Percentiles rank a stretch among this genome's conserved stretches.
phyloP scores from a whole-genome alignment of 2,888 invertebrate genomes.

The Chalcosyrphus nemorum region DNA sequence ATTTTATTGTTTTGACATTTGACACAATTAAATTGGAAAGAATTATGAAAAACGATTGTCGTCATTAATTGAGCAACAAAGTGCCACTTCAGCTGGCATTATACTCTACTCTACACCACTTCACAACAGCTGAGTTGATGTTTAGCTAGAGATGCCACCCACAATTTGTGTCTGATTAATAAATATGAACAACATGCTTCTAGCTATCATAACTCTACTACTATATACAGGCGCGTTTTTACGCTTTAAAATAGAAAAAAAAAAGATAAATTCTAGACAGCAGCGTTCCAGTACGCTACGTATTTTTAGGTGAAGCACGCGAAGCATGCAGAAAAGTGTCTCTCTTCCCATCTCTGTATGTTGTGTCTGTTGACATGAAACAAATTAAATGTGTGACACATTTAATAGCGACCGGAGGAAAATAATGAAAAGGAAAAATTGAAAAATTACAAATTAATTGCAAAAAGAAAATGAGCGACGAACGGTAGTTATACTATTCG shows the following conservation, averaged over 20 bases:
- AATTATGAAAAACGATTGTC: constrained; percentile 73
- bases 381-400: constrained; percentile 47
- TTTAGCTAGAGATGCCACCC: constrained; percentile 41
- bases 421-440: constrained; percentile 39
- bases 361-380: constrained; percentile 30
- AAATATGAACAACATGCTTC: constrained; percentile 37
- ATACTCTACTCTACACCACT: not conserved
- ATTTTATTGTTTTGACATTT: constrained; percentile 71
- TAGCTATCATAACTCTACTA: not conserved
- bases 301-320: constrained; percentile 34
- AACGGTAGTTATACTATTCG: not conserved
- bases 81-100: constrained; percentile 37
- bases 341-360: too few relatives aligned
- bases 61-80: constrained; percentile 65
- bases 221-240: constrained; percentile 18
- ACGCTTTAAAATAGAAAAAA: constrained; percentile 6
- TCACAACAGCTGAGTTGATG: not conserved
- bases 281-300: not conserved
- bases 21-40: constrained; percentile 72
- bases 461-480: constrained; percentile 33
- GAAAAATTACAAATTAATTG: constrained; percentile 55
- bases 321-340: constrained; percentile 5
- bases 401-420: constrained; percentile 29
- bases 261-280: not conserved
- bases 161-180: constrained; percentile 56